A percentile compares a stretch with the other conserved stretches of the same genome.
These are phyloP conservation scores for Pseudobourletiella spinata DNA, from an alignment of 1,140 invertebrate genomes.

Conservation along the genomic window DNA sequence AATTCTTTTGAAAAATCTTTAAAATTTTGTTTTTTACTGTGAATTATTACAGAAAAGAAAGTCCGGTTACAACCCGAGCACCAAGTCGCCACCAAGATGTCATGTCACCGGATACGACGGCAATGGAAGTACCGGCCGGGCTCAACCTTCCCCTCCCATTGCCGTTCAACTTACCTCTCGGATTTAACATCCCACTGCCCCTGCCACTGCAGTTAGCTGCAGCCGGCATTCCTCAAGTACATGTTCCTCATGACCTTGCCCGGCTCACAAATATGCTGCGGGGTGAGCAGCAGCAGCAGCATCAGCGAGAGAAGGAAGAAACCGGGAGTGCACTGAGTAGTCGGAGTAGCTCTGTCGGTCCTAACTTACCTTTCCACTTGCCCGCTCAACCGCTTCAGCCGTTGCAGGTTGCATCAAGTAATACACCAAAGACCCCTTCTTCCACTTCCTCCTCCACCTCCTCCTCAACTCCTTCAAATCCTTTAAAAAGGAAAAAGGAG, in stretches of 20 bases:
- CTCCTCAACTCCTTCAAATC: neutral
- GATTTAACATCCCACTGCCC: slow-evolving; percentile 14
- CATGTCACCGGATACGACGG: slow-evolving; percentile 20
- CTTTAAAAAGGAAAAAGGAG: slow-evolving; percentile 35
- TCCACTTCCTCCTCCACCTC: neutral
- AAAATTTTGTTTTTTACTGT: neutral
- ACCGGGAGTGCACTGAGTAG: slow-evolving; percentile 20
- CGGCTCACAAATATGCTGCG: slow-evolving; percentile 30
- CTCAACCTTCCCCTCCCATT: slow-evolving; percentile 18
- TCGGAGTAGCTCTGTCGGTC: slow-evolving; percentile 14
- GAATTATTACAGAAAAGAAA: slow-evolving; percentile 18
- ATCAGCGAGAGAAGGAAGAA: slow-evolving; percentile 10
- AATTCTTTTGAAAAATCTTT: neutral
- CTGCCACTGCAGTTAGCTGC: slow-evolving; percentile 16
- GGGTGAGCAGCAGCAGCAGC: slow-evolving; percentile 6
- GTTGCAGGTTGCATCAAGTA: slow-evolving; percentile 5
- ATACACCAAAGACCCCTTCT: neutral
- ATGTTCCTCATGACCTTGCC: slow-evolving; percentile 33
- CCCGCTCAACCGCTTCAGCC: neutral
- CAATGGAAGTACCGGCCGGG: slow-evolving; percentile 8
- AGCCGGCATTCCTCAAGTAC: slow-evolving; percentile 30
- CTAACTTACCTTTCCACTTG: slow-evolving; percentile 2
- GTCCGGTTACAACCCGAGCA: slow-evolving; percentile 19
- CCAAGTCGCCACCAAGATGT: slow-evolving; percentile 19
- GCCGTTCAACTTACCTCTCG: slow-evolving; percentile 16